phyloP scores from a whole-genome alignment of 2,113 vertebrate genomes.

The Puma concolor region DNA sequence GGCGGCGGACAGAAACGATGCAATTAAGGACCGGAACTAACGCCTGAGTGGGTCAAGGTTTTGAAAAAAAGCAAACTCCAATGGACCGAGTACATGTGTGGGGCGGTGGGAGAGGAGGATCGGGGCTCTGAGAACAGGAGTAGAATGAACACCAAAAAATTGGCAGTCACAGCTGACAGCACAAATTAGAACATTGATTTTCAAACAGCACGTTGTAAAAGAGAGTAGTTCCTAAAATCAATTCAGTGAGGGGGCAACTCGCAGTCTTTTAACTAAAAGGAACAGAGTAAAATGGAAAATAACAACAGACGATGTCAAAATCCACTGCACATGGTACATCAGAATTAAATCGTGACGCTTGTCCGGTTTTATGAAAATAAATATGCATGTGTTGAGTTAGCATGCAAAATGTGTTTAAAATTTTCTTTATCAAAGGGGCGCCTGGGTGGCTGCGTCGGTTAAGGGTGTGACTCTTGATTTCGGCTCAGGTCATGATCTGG shows the following conservation, averaged over 20 bases:
- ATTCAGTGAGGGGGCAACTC: not conserved
- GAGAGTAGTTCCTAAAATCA: constrained; percentile 43
- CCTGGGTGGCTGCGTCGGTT: no score
- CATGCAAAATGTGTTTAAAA: not conserved
- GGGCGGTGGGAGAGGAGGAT: not conserved
- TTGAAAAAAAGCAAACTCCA: not conserved
- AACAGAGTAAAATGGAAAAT: constrained; percentile 32
- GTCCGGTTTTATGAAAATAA: not conserved
- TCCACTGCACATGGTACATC: not conserved
- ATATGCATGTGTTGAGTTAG: not conserved
- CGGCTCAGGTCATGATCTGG: no score
- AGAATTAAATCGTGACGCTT: constrained; percentile 11
- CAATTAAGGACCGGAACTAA: not conserved
- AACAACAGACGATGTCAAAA: constrained; percentile 23
- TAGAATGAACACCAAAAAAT: not conserved
- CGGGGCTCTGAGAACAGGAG: not conserved
- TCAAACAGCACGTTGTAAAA: constrained; percentile 35
- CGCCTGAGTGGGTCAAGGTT: not conserved
- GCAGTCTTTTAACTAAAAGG: constrained; percentile 47
- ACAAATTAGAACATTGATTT: constrained; percentile 53
- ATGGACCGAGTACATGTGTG: not conserved
- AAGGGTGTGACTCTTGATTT: no score
- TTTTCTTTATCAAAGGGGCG: not conserved
- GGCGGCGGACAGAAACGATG: not conserved
- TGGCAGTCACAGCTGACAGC: constrained; percentile 27